Evolutionary conservation across 2,888 invertebrate species (phyloP).

Genomic region (Nysson spinosus): DNA sequence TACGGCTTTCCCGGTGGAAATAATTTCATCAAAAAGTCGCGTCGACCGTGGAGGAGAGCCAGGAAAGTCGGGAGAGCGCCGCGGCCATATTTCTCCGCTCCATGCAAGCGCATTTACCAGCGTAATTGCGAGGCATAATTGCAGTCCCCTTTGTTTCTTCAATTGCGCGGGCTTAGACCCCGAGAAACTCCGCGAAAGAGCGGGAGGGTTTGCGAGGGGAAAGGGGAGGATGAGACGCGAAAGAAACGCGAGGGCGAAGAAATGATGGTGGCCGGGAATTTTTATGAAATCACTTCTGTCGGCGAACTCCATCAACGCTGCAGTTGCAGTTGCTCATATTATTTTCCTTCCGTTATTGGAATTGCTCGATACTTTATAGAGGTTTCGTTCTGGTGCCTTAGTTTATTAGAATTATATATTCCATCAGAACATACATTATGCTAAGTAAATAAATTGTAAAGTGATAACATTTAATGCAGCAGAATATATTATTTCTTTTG

Average conservation of each 20-base stretch:
- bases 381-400: too few relatives aligned
- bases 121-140: conserved; percentile 73
- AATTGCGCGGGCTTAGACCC: conserved; percentile 73
- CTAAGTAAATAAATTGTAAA: too few relatives aligned
- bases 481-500: too few relatives aligned
- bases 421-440: too few relatives aligned
- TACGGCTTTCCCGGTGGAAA: conserved; percentile 48
- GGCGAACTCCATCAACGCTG: conserved; percentile 13
- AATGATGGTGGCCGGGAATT: conserved; percentile 63
- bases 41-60: conserved; percentile 46
- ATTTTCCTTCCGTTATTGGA: not conserved
- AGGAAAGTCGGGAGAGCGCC: too few relatives aligned
- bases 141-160: conserved; percentile 76
- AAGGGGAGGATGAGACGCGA: conserved; percentile 57
- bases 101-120: conserved; percentile 45
- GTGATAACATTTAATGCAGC: too few relatives aligned
- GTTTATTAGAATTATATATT: too few relatives aligned
- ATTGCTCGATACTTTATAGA: too few relatives aligned
- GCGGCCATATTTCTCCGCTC: conserved; percentile 63
- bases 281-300: conserved; percentile 67
- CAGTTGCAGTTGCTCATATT: not conserved
- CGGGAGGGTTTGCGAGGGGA: conserved; percentile 22
- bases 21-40: conserved; percentile 71
- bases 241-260: conserved; percentile 50
- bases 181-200: conserved; percentile 23